These are phyloP conservation scores for Orthosia gothica DNA, from an alignment of 2,888 invertebrate species.

Conservation along the genomic window DNA sequence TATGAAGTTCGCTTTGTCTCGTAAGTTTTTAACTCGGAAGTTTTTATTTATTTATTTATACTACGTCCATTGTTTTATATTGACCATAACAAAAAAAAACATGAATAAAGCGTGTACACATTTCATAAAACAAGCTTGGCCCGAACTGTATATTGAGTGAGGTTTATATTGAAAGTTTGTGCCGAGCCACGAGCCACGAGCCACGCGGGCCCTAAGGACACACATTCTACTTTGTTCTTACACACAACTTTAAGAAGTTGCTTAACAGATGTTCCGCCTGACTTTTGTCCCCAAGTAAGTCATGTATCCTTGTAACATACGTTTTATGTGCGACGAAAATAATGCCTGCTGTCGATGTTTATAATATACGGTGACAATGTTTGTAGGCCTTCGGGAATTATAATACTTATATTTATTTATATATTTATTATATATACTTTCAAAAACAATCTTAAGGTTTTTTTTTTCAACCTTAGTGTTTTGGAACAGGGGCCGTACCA, in stretches of 20 bases:
- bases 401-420: neutral
- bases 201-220: slow-evolving; percentile 81
- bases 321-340: slow-evolving; percentile 72
- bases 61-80: too few species aligned
- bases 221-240: slow-evolving; percentile 86
- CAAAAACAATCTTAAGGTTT: too few species aligned
- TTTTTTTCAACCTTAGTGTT: neutral
- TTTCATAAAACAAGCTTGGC: slow-evolving; percentile 65
- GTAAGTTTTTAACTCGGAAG: too few species aligned
- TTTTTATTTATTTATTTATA: too few species aligned
- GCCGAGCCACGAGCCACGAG: slow-evolving; percentile 61
- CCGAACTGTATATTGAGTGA: slow-evolving; percentile 76
- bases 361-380: slow-evolving; percentile 32
- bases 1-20: too few species aligned
- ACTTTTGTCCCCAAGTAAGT: slow-evolving; percentile 84
- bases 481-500: neutral
- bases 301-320: slow-evolving; percentile 77
- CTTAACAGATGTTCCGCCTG: slow-evolving; percentile 87
- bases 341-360: slow-evolving; percentile 55
- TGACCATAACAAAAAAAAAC: neutral
- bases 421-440: too few species aligned
- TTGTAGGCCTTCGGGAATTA: slow-evolving; percentile 3
- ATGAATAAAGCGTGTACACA: slow-evolving; percentile 50
- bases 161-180: slow-evolving; percentile 84
- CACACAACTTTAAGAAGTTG: slow-evolving; percentile 85